Evolutionary conservation across 2,888 invertebrate species (phyloP).

Genomic region (Euzophera pinguis): DNA sequence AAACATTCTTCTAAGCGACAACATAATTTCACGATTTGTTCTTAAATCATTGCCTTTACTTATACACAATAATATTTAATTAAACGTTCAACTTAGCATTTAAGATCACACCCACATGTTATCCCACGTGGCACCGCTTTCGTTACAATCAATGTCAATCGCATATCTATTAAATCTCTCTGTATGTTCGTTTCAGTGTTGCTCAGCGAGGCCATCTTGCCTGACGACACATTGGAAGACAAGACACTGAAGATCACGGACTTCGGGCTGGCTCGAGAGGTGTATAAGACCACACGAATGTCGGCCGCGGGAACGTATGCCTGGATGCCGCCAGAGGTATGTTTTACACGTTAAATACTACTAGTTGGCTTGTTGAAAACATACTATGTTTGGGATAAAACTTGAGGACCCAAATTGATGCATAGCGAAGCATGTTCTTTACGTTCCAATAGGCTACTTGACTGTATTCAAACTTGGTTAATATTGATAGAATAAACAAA

Average conservation of each 20-base stretch:
- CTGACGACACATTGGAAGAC: constrained; percentile 90
- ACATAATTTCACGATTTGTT: too few species aligned
- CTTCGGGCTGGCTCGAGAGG: constrained; percentile 96
- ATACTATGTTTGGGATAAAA: too few species aligned
- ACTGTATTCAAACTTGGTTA: too few species aligned
- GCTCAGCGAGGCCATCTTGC: constrained; percentile 87
- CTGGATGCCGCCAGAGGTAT: constrained; percentile 99
- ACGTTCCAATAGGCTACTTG: too few species aligned
- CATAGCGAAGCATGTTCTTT: too few species aligned
- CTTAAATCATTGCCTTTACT: too few species aligned
- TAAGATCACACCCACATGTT: constrained; percentile 8
- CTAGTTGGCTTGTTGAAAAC: too few species aligned
- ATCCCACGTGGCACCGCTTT: constrained; percentile 13
- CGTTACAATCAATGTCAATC: constrained; percentile 13
- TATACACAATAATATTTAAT: neutral
- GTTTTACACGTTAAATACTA: neutral
- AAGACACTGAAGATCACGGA: constrained; percentile 98
- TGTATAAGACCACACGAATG: constrained; percentile 97
- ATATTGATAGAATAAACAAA: too few species aligned
- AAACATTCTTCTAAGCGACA: too few species aligned
- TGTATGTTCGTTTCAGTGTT: constrained; percentile 82
- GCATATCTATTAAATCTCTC: neutral
- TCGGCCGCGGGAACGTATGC: constrained; percentile 99
- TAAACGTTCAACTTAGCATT: constrained; percentile 4
- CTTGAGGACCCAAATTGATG: too few species aligned